phyloP scores from a whole-genome alignment of 2,113 vertebrate genomes.

The Anarhynchus alexandrinus region DNA sequence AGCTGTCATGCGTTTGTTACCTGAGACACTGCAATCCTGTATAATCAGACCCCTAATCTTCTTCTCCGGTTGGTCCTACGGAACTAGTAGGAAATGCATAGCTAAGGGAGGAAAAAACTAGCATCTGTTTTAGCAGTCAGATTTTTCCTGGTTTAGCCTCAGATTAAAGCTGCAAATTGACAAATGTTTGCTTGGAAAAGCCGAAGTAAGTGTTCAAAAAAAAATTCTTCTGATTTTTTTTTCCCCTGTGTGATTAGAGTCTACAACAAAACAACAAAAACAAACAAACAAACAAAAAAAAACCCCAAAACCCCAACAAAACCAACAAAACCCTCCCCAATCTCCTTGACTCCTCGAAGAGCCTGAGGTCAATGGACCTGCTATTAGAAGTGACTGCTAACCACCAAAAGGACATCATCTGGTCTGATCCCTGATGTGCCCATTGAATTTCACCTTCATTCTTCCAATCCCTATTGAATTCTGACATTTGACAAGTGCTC shows the following conservation, averaged over 20 bases:
- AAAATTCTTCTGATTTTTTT: background rate
- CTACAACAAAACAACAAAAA: background rate
- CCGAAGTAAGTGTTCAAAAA: background rate
- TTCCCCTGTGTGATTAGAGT: accelerated
- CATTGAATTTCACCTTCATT: background rate
- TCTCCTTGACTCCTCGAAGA: background rate
- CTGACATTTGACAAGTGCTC: background rate
- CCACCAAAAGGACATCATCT: background rate
- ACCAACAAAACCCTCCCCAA: accelerated
- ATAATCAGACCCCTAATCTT: conserved; percentile 64
- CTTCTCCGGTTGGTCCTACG: conserved; percentile 5
- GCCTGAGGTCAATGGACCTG: background rate
- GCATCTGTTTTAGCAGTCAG: background rate
- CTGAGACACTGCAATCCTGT: conserved; percentile 20
- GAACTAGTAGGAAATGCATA: conserved; percentile 9
- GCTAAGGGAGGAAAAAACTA: background rate
- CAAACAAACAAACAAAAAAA: too few relatives aligned
- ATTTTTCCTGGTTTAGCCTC: background rate
- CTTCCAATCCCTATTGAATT: background rate
- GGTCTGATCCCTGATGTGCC: background rate
- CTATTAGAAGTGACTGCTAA: background rate
- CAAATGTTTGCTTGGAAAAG: background rate
- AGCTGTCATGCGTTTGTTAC: conserved; percentile 56
- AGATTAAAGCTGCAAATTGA: conserved; percentile 12
- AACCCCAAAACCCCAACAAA: too few relatives aligned